Evolutionary conservation across 1,140 invertebrate species (phyloP).

Genomic region (Chelonus insularis): DNA sequence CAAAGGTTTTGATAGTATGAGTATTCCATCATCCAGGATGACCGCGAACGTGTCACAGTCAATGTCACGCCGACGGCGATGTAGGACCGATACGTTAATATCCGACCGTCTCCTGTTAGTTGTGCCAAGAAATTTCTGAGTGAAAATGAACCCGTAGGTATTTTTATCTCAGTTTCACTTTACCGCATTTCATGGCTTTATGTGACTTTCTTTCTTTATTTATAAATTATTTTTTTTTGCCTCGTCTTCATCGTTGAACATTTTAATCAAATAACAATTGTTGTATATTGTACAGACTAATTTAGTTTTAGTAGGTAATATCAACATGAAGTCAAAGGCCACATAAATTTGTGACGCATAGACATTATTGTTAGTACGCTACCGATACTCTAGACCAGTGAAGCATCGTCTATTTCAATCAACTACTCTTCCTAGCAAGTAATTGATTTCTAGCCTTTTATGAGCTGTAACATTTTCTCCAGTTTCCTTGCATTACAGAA

Average conservation of each 20-base stretch:
- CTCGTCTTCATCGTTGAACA: too few relatives aligned
- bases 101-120: slow-evolving; percentile 7
- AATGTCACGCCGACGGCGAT: slow-evolving; percentile 13
- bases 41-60: slow-evolving; percentile 17
- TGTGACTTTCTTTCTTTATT: neutral
- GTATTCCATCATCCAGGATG: slow-evolving; percentile 28
- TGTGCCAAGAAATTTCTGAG: slow-evolving; percentile 4
- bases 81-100: slow-evolving; percentile 19
- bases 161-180: slow-evolving; percentile 14
- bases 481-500: too few relatives aligned
- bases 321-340: neutral
- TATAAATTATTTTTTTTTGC: neutral
- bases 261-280: too few relatives aligned
- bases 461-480: neutral
- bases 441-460: neutral
- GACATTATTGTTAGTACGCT: neutral
- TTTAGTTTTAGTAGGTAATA: neutral
- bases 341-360: neutral
- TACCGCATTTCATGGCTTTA: too few relatives aligned
- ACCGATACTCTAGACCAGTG: neutral
- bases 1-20: neutral
- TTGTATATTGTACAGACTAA: too few relatives aligned
- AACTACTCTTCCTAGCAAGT: neutral
- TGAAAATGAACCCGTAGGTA: neutral
- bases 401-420: neutral